Evolutionary conservation across 2,113 vertebrate genomes (phyloP).

Genomic region (Chroicocephalus ridibundus): DNA sequence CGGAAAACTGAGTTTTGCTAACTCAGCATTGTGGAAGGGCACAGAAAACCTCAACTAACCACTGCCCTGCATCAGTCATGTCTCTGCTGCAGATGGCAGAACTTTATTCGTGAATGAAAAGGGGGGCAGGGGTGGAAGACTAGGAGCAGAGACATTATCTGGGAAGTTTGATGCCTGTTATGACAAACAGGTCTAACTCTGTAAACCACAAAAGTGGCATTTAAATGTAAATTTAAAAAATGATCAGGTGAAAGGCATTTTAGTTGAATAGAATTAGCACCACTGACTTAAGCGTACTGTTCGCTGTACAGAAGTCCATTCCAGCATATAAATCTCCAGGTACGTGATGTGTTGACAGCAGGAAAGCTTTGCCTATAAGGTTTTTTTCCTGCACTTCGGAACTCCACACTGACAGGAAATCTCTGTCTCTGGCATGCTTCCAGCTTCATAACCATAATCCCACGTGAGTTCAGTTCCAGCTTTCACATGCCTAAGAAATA

Average conservation of each 20-base stretch:
- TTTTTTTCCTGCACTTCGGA: conserved; percentile 77
- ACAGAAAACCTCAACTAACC: background rate
- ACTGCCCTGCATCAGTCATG: background rate
- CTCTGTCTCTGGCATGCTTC: conserved; percentile 73
- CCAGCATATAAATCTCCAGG: background rate
- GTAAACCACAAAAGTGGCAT: background rate
- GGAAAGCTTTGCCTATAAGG: conserved; percentile 48
- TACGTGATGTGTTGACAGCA: background rate
- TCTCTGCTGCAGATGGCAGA: background rate
- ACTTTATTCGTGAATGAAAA: background rate
- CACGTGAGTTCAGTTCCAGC: conserved; percentile 92
- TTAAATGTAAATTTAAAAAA: background rate
- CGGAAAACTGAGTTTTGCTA: background rate
- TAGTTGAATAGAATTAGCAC: conserved; percentile 17
- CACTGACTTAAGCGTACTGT: background rate
- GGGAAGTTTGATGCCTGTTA: background rate
- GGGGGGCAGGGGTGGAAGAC: background rate
- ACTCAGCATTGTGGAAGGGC: background rate
- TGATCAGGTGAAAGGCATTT: background rate
- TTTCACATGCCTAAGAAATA: conserved; percentile 80
- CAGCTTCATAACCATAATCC: conserved; percentile 81
- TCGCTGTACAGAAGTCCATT: background rate
- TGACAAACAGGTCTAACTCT: background rate
- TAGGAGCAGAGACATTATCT: background rate
- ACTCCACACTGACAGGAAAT: conserved; percentile 82